A percentile compares a stretch with the other conserved stretches of the same genome.
Conservation (phyloP, 2,797 vertebrate genomes). For the Hydrolagus colliei region DNA sequence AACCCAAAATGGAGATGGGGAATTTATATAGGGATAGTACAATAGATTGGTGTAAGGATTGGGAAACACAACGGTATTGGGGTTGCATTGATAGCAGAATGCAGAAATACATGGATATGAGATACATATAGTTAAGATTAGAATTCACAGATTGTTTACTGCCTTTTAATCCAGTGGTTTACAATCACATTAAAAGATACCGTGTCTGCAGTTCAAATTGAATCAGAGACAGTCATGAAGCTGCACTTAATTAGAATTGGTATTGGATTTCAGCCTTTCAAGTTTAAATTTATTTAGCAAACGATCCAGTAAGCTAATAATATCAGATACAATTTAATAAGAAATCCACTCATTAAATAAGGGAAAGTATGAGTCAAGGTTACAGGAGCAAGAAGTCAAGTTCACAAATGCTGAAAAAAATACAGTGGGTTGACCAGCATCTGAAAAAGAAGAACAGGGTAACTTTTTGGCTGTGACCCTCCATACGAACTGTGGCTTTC, state of each 20-base stretch:
- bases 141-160: not conserved
- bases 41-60: too few species aligned
- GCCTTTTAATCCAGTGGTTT: not conserved
- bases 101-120: not conserved
- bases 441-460: too few species aligned
- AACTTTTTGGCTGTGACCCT: too few species aligned
- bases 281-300: not conserved
- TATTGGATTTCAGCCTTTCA: not conserved
- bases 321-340: conserved; percentile 14
- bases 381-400: not conserved
- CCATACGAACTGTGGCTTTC: too few species aligned
- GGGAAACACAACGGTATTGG: too few species aligned
- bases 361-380: not conserved
- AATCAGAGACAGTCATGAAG: not conserved
- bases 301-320: conserved; percentile 19
- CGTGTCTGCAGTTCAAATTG: not conserved
- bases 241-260: conserved; percentile 21
- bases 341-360: not conserved
- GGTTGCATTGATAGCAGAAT: not conserved
- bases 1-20: too few species aligned
- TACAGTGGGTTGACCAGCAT: too few species aligned
- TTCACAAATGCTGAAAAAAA: too few species aligned
- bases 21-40: too few species aligned
- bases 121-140: not conserved
- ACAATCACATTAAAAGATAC: not conserved